A percentile compares a stretch with the other conserved stretches of the same genome.
Evolutionary conservation across 2,113 vertebrate species (phyloP).

Genomic region (Heloderma charlesbogerti): DNA sequence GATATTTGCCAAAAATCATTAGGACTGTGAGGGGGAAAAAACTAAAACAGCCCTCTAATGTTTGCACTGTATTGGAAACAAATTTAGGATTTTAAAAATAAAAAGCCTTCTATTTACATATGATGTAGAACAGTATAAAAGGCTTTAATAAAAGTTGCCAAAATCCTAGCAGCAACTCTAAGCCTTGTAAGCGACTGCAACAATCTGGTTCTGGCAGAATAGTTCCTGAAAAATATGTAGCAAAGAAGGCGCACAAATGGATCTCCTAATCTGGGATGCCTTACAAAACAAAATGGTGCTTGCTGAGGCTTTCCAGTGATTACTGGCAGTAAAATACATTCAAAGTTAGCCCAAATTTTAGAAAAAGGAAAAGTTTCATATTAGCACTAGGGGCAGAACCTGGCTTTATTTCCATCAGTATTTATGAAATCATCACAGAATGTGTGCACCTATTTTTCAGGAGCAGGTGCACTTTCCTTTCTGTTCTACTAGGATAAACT

Average conservation of each 20-base stretch:
- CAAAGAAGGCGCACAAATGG: constrained; percentile 67
- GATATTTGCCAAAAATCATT: constrained; percentile 64
- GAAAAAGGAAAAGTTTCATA: not conserved
- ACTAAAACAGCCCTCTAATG: constrained; percentile 52
- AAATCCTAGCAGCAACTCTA: constrained; percentile 70
- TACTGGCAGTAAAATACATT: not conserved
- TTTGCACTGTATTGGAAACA: constrained; percentile 70
- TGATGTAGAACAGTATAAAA: constrained; percentile 70
- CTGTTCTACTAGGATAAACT: no score
- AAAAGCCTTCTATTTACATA: constrained; percentile 67
- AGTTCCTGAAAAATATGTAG: constrained; percentile 67
- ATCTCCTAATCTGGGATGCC: constrained; percentile 61
- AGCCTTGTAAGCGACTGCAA: constrained; percentile 63
- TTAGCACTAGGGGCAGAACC: no score
- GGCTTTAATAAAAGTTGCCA: constrained; percentile 73
- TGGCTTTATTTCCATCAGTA: not conserved
- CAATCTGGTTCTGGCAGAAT: constrained; percentile 65
- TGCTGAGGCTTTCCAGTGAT: constrained; percentile 21
- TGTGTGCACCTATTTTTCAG: not conserved
- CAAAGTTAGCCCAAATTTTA: not conserved
- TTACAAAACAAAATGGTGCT: constrained; percentile 53
- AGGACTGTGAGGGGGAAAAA: constrained; percentile 42
- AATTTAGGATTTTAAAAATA: constrained; percentile 54
- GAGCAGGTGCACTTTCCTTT: not conserved
- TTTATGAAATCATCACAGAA: not conserved